Evolutionary conservation across 1,140 invertebrate genomes (phyloP).

Genomic region (Drosophila saltans): DNA sequence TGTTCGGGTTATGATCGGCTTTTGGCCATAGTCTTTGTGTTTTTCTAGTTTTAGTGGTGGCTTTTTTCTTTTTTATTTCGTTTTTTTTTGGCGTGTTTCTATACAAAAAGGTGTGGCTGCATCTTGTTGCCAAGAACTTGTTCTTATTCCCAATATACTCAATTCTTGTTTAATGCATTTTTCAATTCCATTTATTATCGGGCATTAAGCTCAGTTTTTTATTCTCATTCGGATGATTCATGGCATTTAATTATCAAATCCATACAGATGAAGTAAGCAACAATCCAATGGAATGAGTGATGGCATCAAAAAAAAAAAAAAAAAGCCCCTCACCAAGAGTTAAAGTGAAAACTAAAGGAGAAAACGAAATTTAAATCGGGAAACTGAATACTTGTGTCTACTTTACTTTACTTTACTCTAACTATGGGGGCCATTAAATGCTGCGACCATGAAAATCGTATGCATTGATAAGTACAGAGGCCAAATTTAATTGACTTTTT

Average conservation of each 20-base stretch:
- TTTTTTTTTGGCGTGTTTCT: slow-evolving; percentile 12
- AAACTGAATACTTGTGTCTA: slow-evolving; percentile 9
- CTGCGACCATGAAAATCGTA: slow-evolving; percentile 60
- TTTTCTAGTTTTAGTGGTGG: slow-evolving; percentile 30
- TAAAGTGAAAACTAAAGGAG: slow-evolving; percentile 64
- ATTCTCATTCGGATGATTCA: slow-evolving; percentile 64
- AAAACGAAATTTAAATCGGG: slow-evolving; percentile 64
- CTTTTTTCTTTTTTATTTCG: not conserved
- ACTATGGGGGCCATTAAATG: slow-evolving; percentile 39
- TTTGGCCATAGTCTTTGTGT: slow-evolving; percentile 38
- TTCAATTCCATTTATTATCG: slow-evolving; percentile 50
- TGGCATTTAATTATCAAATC: slow-evolving; percentile 59
- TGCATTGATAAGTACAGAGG: slow-evolving; percentile 63
- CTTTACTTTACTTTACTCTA: no score
- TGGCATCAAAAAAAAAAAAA: no score
- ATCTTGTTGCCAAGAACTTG: slow-evolving; percentile 57
- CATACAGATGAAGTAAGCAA: slow-evolving; percentile 58
- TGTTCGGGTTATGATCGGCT: slow-evolving; percentile 14
- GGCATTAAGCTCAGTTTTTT: slow-evolving; percentile 23
- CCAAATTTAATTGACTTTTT: slow-evolving; percentile 73
- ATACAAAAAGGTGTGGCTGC: slow-evolving; percentile 55
- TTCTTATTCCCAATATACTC: slow-evolving; percentile 40
- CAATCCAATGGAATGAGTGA: slow-evolving; percentile 31
- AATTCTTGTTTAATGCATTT: slow-evolving; percentile 20
- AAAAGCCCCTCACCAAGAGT: slow-evolving; percentile 7